Percentiles rank a stretch among this genome's conserved stretches.
phyloP scores from a whole-genome alignment of 2,888 invertebrate genomes.

The Drosophila silvestris region DNA sequence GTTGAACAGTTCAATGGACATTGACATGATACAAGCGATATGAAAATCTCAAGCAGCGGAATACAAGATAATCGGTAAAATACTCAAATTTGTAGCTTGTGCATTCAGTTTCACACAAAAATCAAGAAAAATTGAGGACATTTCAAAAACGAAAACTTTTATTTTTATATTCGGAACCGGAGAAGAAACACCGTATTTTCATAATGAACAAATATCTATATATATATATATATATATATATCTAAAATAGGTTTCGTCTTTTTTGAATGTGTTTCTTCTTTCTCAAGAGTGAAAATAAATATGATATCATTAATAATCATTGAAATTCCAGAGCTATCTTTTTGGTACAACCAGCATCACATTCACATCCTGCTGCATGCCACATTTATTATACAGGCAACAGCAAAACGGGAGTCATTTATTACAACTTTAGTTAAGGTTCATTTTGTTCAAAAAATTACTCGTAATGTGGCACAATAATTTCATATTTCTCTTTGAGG shows the following conservation, averaged over 20 bases:
- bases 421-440: conserved; percentile 26
- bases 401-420: conserved; percentile 21
- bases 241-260: background rate
- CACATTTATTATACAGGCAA: background rate
- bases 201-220: background rate
- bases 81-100: background rate
- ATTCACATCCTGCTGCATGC: background rate
- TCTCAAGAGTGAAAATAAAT: background rate
- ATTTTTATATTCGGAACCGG: background rate
- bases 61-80: background rate
- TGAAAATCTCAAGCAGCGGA: conserved; percentile 5
- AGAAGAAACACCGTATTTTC: background rate
- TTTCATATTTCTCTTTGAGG: conserved; percentile 48
- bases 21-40: conserved; percentile 33
- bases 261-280: background rate
- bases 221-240: background rate
- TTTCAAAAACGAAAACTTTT: background rate
- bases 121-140: background rate
- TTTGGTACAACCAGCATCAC: conserved; percentile 14
- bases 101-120: background rate
- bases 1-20: conserved; percentile 43
- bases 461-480: conserved; percentile 56
- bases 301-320: background rate
- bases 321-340: conserved; percentile 12
- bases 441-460: conserved; percentile 49